Conservation (phyloP, 2,888 invertebrate genomes). For the Clusia tigrina region DNA sequence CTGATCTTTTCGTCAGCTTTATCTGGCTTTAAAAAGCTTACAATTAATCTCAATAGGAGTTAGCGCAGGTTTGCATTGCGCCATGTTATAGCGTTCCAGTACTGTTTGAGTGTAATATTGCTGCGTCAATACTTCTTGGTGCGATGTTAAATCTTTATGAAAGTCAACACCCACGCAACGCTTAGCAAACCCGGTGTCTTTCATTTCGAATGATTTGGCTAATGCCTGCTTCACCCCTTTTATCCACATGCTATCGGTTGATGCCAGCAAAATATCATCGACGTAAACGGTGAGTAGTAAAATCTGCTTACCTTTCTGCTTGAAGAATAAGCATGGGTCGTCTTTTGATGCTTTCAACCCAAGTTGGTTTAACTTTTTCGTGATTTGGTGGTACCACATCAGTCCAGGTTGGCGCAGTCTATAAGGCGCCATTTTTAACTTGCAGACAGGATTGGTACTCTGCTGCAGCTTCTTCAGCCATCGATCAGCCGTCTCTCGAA, state of each 20-base stretch:
- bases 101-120: conserved; percentile 28
- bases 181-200: conserved; percentile 34
- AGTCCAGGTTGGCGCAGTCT: conserved; percentile 10
- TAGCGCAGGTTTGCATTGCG: conserved; percentile 26
- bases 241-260: conserved; percentile 29
- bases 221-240: conserved; percentile 24
- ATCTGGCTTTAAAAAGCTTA: conserved; percentile 18
- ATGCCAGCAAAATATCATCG: conserved; percentile 35
- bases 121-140: neutral
- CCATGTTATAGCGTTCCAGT: conserved; percentile 31
- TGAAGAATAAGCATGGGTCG: conserved; percentile 34
- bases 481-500: neutral
- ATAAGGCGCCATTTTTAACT: neutral
- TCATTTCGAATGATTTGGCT: conserved; percentile 32
- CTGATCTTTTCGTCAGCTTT: conserved; percentile 25
- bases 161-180: conserved; percentile 34
- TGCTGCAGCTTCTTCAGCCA: neutral
- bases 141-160: conserved; percentile 20
- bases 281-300: conserved; percentile 34
- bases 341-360: conserved; percentile 30
- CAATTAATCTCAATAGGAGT: conserved; percentile 29
- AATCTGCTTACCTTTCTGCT: conserved; percentile 24
- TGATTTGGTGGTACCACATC: conserved; percentile 20
- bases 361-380: conserved; percentile 24
- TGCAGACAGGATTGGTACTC: neutral